Conservation (phyloP, 2,113 vertebrate genomes). For the Anoplopoma fimbria region DNA sequence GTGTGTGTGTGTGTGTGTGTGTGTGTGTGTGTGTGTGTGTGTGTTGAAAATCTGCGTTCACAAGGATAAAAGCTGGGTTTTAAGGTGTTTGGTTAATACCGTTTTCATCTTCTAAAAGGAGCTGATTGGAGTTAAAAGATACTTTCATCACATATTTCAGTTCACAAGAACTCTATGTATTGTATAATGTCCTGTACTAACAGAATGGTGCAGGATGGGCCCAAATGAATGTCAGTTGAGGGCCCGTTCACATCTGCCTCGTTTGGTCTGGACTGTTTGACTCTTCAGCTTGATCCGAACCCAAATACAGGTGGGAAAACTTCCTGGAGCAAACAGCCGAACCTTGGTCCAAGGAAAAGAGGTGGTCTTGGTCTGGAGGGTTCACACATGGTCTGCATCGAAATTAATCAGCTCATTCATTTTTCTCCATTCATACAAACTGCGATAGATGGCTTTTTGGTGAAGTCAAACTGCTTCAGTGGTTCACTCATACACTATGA, state of each 20-base stretch:
- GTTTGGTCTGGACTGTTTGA: background rate
- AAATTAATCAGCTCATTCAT: no score
- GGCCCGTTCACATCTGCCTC: background rate
- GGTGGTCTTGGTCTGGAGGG: no score
- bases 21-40: background rate
- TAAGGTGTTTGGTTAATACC: background rate
- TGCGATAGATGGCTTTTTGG: no score
- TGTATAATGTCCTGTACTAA: background rate
- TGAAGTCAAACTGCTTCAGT: no score
- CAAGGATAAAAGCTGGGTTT: conserved; percentile 19
- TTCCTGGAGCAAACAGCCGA: no score
- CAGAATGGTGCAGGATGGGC: background rate
- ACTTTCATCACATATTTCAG: background rate
- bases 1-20: conserved; percentile 5
- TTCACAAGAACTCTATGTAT: background rate
- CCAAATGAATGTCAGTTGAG: background rate
- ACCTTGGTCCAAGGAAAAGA: no score
- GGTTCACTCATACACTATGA: no score
- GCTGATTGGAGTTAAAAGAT: background rate
- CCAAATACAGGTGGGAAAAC: no score
- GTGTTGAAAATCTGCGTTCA: conserved; percentile 22
- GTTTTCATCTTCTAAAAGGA: background rate
- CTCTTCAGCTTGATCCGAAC: background rate
- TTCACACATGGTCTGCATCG: no score
- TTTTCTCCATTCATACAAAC: no score